Conservation (phyloP, 2,797 vertebrate species). For the Danionella dracula region DNA sequence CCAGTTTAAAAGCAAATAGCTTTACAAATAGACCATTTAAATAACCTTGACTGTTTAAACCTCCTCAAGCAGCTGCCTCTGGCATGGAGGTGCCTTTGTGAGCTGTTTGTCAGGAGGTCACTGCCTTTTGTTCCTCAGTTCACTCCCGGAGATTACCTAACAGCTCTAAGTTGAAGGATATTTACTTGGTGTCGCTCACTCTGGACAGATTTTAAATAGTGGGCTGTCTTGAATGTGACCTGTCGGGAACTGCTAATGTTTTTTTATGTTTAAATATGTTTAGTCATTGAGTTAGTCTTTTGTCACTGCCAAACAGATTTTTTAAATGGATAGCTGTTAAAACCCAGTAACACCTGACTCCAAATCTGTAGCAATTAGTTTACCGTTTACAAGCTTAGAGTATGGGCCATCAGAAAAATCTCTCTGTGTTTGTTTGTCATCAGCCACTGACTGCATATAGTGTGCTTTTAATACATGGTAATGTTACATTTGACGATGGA, state of each 20-base stretch:
- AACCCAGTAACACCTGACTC: too few relatives aligned
- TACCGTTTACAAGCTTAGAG: too few relatives aligned
- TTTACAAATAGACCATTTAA: slow-evolving; percentile 54
- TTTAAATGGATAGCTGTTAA: background rate
- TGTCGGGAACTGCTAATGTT: background rate
- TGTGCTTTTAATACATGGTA: too few relatives aligned
- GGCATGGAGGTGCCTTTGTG: slow-evolving; percentile 46
- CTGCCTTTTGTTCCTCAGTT: slow-evolving; percentile 54
- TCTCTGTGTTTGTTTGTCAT: too few relatives aligned
- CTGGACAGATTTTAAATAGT: slow-evolving; percentile 20
- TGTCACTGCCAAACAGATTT: background rate
- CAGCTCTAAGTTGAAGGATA: slow-evolving; percentile 31
- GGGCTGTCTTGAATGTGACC: background rate
- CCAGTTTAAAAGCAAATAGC: slow-evolving; percentile 44
- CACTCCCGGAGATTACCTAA: slow-evolving; percentile 52
- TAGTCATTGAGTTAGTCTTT: too few relatives aligned
- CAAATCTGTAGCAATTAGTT: too few relatives aligned
- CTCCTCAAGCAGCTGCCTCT: slow-evolving; percentile 26
- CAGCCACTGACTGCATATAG: too few relatives aligned
- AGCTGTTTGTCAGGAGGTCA: slow-evolving; percentile 49
- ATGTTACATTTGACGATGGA: too few relatives aligned
- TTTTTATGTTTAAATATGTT: background rate
- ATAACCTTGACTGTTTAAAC: slow-evolving; percentile 17
- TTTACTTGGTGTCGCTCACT: slow-evolving; percentile 47
- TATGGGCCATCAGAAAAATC: too few relatives aligned